Conservation (phyloP, 2,797 vertebrate genomes). For the Luscinia luscinia region DNA sequence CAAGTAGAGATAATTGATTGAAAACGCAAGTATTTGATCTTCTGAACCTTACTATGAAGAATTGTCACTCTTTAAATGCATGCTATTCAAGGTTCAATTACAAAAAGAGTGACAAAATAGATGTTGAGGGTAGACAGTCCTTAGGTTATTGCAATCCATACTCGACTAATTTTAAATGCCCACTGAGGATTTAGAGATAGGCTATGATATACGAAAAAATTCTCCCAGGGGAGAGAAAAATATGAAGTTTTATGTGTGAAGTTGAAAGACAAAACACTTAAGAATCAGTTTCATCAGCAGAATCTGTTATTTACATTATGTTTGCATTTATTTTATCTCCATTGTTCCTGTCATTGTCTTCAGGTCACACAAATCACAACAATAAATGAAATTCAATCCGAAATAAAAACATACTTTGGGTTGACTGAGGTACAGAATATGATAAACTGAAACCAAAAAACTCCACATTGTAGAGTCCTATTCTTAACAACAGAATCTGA, state of each 20-base stretch:
- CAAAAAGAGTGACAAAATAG: neutral
- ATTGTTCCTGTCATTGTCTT: neutral
- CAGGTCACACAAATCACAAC: neutral
- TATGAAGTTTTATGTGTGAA: neutral
- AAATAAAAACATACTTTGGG: neutral
- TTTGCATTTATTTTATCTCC: neutral
- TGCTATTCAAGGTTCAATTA: neutral
- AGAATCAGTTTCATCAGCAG: neutral
- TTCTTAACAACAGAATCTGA: neutral
- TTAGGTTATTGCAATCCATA: neutral
- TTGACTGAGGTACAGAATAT: neutral
- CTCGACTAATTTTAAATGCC: neutral
- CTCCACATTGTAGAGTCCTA: neutral
- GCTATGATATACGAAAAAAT: neutral
- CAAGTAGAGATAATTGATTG: neutral
- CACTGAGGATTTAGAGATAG: neutral
- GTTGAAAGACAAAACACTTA: neutral
- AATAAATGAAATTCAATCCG: neutral
- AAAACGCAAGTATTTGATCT: neutral
- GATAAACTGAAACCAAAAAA: neutral
- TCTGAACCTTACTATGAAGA: neutral
- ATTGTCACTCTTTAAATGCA: neutral
- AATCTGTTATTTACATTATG: neutral
- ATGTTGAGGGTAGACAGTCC: neutral
- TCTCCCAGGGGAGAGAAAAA: neutral